Conservation (phyloP, 2,113 vertebrate genomes). For the Chiloscyllium plagiosum region DNA sequence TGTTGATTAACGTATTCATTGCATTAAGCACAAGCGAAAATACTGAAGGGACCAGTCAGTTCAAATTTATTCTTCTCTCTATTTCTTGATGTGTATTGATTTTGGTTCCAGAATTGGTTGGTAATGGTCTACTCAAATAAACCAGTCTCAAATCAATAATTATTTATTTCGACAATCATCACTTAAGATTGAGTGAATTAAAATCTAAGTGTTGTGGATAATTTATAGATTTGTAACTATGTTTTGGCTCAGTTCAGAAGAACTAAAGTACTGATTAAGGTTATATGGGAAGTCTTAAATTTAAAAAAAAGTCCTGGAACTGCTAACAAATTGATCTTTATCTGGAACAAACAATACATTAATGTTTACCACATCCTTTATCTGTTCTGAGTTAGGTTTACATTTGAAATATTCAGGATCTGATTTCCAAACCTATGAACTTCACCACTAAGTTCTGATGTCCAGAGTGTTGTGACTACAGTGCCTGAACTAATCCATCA, state of each 20-base stretch:
- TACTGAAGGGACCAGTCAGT: not conserved
- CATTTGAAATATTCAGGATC: not conserved
- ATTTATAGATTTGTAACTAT: not conserved
- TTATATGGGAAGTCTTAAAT: not conserved
- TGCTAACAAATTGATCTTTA: not conserved
- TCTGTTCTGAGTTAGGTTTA: not conserved
- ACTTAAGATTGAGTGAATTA: not conserved
- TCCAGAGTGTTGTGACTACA: too few relatives aligned
- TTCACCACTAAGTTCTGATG: too few relatives aligned
- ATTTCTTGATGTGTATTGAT: not conserved
- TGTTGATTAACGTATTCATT: not conserved
- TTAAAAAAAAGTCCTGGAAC: not conserved
- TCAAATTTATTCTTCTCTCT: not conserved
- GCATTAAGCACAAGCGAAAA: constrained; percentile 14
- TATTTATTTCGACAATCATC: not conserved
- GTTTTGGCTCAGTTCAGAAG: too few relatives aligned
- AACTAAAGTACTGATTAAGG: not conserved
- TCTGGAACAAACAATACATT: not conserved
- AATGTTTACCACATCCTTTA: not conserved
- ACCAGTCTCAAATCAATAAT: not conserved
- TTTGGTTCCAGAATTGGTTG: not conserved
- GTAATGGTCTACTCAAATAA: not conserved
- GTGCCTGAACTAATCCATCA: too few relatives aligned
- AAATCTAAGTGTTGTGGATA: not conserved
- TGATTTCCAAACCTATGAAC: too few relatives aligned